Percentiles rank a stretch among this genome's conserved stretches.
Evolutionary conservation across 1,140 invertebrate genomes (phyloP).

Genomic region (Neotoxoptera formosana): DNA sequence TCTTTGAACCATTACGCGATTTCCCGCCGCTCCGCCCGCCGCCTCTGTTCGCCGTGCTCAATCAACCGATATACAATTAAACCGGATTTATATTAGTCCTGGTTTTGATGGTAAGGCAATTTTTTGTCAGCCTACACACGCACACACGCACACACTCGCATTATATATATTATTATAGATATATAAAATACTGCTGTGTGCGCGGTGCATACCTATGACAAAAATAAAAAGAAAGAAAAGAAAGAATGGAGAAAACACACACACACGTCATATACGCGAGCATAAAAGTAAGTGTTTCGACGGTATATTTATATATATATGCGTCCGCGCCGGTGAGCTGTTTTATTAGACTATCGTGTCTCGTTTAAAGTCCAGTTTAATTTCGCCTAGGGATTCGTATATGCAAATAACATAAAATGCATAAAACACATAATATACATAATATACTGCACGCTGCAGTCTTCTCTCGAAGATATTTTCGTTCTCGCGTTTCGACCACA

Average conservation of each 20-base stretch:
- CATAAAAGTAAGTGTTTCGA: conserved; percentile 13
- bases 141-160: not conserved
- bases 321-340: not conserved
- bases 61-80: conserved; percentile 56
- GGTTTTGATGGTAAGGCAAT: conserved; percentile 32
- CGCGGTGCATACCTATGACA: not conserved
- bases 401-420: not conserved
- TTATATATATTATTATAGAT: not conserved
- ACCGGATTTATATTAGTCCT: conserved; percentile 53
- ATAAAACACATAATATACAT: not conserved
- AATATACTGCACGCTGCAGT: not conserved
- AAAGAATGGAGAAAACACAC: not conserved
- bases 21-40: not conserved
- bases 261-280: not conserved
- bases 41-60: conserved; percentile 15
- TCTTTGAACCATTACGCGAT: conserved; percentile 57
- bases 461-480: not conserved
- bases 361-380: conserved; percentile 23
- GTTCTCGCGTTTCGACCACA: not conserved
- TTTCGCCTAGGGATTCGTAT: conserved; percentile 28
- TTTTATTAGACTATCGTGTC: conserved; percentile 30
- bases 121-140: not conserved
- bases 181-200: too few species aligned
- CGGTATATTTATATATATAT: too few species aligned
- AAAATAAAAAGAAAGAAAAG: not conserved